Percentiles rank a stretch among this genome's conserved stretches.
phyloP scores from a whole-genome alignment of 2,888 invertebrate genomes.

The Euclidia mi region DNA sequence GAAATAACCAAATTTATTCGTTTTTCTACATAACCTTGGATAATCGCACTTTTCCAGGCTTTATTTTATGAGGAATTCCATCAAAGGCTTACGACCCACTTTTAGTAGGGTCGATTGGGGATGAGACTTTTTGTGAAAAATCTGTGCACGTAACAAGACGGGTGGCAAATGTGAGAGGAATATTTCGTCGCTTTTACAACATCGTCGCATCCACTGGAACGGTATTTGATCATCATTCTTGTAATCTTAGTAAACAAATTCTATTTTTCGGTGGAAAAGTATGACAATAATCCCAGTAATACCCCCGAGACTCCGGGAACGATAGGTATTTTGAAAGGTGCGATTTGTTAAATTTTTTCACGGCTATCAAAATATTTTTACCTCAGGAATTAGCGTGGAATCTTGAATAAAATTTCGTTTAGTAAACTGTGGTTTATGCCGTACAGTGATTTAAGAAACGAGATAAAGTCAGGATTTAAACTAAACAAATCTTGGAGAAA shows the following conservation, averaged over 20 bases:
- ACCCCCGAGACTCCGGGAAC: slow-evolving; percentile 10
- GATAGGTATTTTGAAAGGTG: slow-evolving; percentile 27
- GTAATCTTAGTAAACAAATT: slow-evolving; percentile 52
- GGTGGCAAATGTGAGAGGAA: slow-evolving; percentile 63
- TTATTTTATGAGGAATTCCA: slow-evolving; percentile 64
- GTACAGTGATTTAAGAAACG: too few species aligned
- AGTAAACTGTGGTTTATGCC: neutral
- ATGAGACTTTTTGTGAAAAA: slow-evolving; percentile 65
- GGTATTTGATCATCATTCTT: slow-evolving; percentile 23
- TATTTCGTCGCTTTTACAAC: slow-evolving; percentile 58
- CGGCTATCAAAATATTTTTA: neutral
- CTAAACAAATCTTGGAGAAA: too few species aligned
- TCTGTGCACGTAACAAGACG: slow-evolving; percentile 65
- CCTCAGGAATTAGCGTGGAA: neutral
- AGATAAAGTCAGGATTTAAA: too few species aligned
- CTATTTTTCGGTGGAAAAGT: slow-evolving; percentile 19
- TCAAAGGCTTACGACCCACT: slow-evolving; percentile 64
- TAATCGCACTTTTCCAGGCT: slow-evolving; percentile 47
- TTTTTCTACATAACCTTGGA: slow-evolving; percentile 39
- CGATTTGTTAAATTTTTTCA: slow-evolving; percentile 13
- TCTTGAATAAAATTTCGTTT: too few species aligned
- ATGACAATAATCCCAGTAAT: slow-evolving; percentile 34
- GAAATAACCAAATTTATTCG: slow-evolving; percentile 45
- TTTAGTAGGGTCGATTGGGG: slow-evolving; percentile 59
- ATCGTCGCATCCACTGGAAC: slow-evolving; percentile 31